Percentiles rank a stretch among this genome's conserved stretches.
These are phyloP conservation scores for Apodemus sylvaticus DNA, from an alignment of 2,113 vertebrate genomes.

Conservation along the genomic window DNA sequence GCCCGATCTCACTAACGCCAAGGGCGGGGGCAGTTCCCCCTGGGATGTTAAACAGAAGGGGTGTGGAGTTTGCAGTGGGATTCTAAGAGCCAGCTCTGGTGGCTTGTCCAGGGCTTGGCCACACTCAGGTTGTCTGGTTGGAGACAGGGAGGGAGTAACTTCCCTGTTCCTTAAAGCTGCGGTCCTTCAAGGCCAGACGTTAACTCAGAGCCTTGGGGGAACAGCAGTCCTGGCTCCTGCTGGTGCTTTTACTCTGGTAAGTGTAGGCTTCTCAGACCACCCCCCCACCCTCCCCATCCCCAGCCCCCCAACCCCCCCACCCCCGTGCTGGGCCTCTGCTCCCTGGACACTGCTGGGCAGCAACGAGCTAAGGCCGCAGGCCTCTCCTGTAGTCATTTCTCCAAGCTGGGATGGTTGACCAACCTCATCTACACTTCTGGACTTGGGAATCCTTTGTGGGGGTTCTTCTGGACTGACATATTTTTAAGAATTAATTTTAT, in stretches of 20 bases:
- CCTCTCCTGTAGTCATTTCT: not conserved
- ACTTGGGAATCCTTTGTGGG: not conserved
- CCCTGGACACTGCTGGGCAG: not conserved
- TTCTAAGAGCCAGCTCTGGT: not conserved
- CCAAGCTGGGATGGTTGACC: not conserved
- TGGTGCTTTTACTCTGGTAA: not conserved
- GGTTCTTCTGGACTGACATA: not conserved
- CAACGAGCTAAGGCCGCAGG: not conserved
- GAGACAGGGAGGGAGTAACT: not conserved
- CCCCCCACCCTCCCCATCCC: too few relatives aligned
- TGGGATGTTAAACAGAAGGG: not conserved
- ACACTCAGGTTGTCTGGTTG: too few relatives aligned
- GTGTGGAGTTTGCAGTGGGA: not conserved
- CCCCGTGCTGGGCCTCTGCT: not conserved
- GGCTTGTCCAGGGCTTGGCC: not conserved
- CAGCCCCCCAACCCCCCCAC: too few relatives aligned
- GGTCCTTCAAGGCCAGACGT: not conserved
- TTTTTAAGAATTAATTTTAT: not conserved
- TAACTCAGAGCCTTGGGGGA: not conserved
- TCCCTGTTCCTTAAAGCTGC: not conserved
- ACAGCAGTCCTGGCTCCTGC: not conserved
- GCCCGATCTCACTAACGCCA: fast-evolving
- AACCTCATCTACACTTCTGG: not conserved
- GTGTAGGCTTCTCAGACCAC: not conserved
- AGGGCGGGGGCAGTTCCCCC: not conserved